phyloP scores from a whole-genome alignment of 2,113 vertebrate species.

The Rhombomys opimus region DNA sequence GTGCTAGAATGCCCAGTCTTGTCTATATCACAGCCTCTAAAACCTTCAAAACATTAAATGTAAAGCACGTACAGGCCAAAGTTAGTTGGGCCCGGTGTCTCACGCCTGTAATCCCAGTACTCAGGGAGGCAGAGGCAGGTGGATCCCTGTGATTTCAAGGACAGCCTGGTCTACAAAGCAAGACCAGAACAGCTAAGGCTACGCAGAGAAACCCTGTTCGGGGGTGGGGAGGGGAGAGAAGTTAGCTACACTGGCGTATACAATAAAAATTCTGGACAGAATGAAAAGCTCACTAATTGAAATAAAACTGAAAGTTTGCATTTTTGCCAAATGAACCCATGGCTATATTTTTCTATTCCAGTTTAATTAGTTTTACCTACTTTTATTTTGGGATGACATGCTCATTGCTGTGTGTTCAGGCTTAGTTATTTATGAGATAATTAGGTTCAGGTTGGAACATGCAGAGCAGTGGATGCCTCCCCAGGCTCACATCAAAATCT shows the following conservation, averaged over 20 bases:
- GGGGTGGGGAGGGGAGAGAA: background rate
- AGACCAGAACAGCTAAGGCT: too few species aligned
- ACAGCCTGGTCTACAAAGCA: too few species aligned
- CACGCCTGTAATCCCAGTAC: too few species aligned
- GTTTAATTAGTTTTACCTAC: background rate
- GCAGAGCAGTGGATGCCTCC: conserved; percentile 77
- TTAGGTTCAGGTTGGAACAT: conserved; percentile 77
- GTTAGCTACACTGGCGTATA: background rate
- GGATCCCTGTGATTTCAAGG: too few species aligned
- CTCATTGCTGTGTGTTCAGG: conserved; percentile 56
- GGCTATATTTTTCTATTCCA: conserved; percentile 35
- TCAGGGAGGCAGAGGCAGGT: too few species aligned
- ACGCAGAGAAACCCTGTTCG: too few species aligned
- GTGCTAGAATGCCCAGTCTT: background rate
- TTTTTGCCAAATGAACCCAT: background rate
- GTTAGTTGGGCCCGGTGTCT: background rate
- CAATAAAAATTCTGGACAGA: conserved; percentile 13
- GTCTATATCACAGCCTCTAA: background rate
- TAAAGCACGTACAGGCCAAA: background rate
- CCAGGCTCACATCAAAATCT: conserved; percentile 70
- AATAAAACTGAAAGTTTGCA: conserved; percentile 36
- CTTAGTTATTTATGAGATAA: conserved; percentile 80
- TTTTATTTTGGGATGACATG: conserved; percentile 29
- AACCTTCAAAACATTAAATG: background rate
- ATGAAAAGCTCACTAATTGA: background rate